Percentiles rank a stretch among this genome's conserved stretches.
phyloP scores from a whole-genome alignment of 2,888 invertebrate genomes.

The Brenthis ino region DNA sequence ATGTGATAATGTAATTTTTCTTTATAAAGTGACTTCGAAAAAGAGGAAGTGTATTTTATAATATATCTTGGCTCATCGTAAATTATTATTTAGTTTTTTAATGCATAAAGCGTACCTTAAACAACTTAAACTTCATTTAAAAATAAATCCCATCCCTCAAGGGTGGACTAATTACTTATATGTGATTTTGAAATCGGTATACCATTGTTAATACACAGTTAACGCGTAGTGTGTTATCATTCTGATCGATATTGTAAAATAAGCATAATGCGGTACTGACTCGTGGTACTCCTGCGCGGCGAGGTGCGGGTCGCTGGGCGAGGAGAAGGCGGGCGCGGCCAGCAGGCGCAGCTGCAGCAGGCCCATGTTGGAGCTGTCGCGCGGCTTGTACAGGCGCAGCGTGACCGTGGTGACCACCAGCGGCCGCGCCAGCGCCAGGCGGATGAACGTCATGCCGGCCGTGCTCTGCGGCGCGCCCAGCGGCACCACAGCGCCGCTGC shows the following conservation, averaged over 20 bases:
- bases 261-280: conserved; percentile 34
- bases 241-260: not conserved
- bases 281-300: conserved; percentile 42
- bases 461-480: conserved; percentile 93
- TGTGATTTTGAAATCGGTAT: too few species aligned
- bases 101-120: too few species aligned
- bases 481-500: conserved; percentile 90
- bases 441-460: conserved; percentile 93
- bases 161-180: too few species aligned
- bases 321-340: conserved; percentile 90
- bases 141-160: too few species aligned
- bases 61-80: too few species aligned
- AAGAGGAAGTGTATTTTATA: too few species aligned
- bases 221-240: too few species aligned
- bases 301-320: conserved; percentile 46
- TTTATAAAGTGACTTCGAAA: too few species aligned
- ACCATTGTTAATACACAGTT: too few species aligned
- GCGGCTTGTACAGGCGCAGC: conserved; percentile 88
- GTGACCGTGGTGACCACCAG: conserved; percentile 93
- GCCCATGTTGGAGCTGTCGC: conserved; percentile 94
- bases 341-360: conserved; percentile 92
- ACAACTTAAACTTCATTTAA: too few species aligned
- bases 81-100: not conserved
- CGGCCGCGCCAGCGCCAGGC: conserved; percentile 90
- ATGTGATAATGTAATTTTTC: too few species aligned